Evolutionary conservation across 2,113 vertebrate genomes (phyloP).

Genomic region (Brachyhypopomus gauderio): DNA sequence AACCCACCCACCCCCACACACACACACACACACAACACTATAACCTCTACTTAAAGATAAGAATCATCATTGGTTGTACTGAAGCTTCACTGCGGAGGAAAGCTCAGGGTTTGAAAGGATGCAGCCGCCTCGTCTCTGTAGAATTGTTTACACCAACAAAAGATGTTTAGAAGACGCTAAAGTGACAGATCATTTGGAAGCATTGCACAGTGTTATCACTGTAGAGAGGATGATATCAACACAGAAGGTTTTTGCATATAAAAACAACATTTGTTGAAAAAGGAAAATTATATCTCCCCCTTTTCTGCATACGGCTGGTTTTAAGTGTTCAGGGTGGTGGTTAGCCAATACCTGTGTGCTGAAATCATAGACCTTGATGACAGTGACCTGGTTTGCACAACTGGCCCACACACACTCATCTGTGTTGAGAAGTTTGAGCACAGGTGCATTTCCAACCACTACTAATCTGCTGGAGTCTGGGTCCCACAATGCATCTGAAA

Average conservation of each 20-base stretch:
- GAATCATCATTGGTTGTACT: constrained; percentile 15
- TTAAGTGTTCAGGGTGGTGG: neutral
- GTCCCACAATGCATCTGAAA: constrained; percentile 71
- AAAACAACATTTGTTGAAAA: constrained; percentile 8
- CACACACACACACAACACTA: neutral
- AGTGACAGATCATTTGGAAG: constrained; percentile 15
- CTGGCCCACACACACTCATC: constrained; percentile 76
- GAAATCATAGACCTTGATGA: constrained; percentile 68
- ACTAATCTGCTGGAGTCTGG: constrained; percentile 66
- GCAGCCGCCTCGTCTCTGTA: constrained; percentile 16
- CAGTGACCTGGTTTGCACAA: constrained; percentile 70
- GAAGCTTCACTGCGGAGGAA: constrained; percentile 23
- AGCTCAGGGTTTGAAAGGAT: constrained; percentile 27
- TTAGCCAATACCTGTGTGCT: constrained; percentile 67
- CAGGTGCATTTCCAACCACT: constrained; percentile 66
- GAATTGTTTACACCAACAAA: constrained; percentile 43
- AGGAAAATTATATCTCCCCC: neutral
- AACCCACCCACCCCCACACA: neutral
- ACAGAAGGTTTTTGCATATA: constrained; percentile 8
- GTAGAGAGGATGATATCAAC: constrained; percentile 8
- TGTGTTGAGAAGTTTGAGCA: constrained; percentile 72
- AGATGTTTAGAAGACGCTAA: constrained; percentile 3
- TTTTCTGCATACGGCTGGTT: neutral
- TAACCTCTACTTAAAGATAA: constrained; percentile 35
- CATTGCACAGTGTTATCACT: constrained; percentile 17